A percentile compares a stretch with the other conserved stretches of the same genome.
phyloP scores from a whole-genome alignment of 1,140 invertebrate species.

The Pseudomyrmex gracilis region DNA sequence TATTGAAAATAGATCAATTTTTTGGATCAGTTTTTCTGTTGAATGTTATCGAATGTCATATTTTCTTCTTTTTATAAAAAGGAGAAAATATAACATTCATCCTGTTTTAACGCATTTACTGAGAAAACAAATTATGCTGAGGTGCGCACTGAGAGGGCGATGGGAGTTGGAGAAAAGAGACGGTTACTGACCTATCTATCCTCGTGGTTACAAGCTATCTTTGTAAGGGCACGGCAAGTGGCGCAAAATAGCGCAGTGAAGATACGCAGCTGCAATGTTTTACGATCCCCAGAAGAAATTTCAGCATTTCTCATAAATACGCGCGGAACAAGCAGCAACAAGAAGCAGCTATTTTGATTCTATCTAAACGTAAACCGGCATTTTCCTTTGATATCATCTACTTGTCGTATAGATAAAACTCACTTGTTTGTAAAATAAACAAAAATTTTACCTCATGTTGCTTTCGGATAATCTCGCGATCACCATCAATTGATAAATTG shows the following conservation, averaged over 20 bases:
- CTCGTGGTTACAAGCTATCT: conserved; percentile 39
- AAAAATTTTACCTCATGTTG: conserved; percentile 18
- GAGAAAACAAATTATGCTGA: too few species aligned
- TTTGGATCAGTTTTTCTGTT: neutral
- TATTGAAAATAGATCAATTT: neutral
- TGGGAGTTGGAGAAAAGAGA: conserved; percentile 7
- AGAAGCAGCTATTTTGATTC: neutral
- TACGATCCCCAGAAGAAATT: neutral
- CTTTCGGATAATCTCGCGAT: neutral
- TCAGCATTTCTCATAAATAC: neutral
- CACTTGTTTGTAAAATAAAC: neutral
- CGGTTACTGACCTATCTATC: conserved; percentile 62
- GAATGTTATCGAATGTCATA: neutral
- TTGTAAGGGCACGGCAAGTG: conserved; percentile 9
- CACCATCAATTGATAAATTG: neutral
- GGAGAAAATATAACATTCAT: too few species aligned
- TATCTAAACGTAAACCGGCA: neutral
- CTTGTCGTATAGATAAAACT: neutral
- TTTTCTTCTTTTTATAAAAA: neutral
- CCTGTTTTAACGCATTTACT: too few species aligned
- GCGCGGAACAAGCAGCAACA: neutral
- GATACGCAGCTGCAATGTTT: neutral
- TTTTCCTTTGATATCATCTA: neutral
- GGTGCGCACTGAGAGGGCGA: conserved; percentile 16
- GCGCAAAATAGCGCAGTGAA: conserved; percentile 27